Percentiles rank a stretch among this genome's conserved stretches.
These are phyloP conservation scores for Catostomus latipinnis DNA, from an alignment of 2,797 vertebrate species.

Conservation along the genomic window DNA sequence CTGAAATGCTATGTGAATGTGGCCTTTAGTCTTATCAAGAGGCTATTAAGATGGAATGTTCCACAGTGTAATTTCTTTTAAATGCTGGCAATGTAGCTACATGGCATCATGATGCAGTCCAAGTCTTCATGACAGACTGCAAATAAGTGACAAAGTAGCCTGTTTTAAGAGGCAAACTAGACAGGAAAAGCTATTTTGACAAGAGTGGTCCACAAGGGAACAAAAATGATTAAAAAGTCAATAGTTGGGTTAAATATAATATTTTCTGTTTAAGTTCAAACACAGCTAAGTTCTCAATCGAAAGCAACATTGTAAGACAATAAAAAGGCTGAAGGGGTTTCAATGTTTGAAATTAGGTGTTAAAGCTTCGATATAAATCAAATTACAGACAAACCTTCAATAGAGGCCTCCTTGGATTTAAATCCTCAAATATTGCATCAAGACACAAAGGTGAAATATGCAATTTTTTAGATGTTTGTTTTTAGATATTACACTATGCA, in stretches of 20 bases:
- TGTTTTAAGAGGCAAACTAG: conserved; percentile 13
- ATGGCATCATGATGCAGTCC: conserved; percentile 14
- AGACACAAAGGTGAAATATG: too few species aligned
- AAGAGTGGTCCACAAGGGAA: not conserved
- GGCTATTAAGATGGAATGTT: conserved; percentile 48
- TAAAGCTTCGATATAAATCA: too few species aligned
- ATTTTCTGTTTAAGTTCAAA: not conserved
- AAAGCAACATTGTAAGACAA: not conserved
- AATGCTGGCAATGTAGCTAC: conserved; percentile 31
- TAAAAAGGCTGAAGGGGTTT: not conserved
- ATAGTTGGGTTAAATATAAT: not conserved
- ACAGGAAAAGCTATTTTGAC: not conserved
- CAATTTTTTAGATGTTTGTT: too few species aligned
- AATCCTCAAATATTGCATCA: too few species aligned
- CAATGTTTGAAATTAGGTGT: not conserved
- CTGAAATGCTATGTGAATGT: conserved; percentile 28
- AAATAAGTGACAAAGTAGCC: conserved; percentile 21
- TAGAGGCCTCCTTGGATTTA: too few species aligned
- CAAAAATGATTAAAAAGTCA: not conserved
- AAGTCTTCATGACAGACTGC: conserved; percentile 21
- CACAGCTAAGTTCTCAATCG: not conserved
- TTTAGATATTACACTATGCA: too few species aligned
- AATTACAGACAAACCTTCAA: too few species aligned
- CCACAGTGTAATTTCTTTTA: conserved; percentile 33
- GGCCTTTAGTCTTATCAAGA: conserved; percentile 42